phyloP scores from a whole-genome alignment of 2,888 invertebrate species.

The Nemotelus pantherinus region DNA sequence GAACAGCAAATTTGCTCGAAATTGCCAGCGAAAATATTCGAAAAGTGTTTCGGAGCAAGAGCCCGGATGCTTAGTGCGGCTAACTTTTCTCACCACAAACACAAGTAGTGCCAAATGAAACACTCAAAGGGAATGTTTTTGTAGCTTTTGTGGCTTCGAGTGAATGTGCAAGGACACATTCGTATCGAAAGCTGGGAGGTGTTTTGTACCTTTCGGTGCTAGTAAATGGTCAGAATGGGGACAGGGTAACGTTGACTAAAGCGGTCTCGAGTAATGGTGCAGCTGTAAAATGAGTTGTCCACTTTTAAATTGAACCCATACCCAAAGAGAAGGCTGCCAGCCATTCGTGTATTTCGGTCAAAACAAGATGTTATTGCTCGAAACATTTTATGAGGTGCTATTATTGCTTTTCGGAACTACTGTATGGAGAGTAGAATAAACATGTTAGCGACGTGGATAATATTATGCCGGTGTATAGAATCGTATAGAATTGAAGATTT shows the following conservation, averaged over 20 bases:
- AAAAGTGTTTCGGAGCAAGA: conserved; percentile 35
- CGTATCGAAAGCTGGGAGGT: conserved; percentile 17
- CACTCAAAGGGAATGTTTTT: conserved; percentile 54
- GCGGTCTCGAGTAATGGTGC: neutral
- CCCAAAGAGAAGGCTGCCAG: neutral
- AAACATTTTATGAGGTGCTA: conserved; percentile 42
- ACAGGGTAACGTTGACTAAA: neutral
- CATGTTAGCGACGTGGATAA: too few relatives aligned
- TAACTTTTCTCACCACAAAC: conserved; percentile 45
- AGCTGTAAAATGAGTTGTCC: neutral
- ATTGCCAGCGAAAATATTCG: conserved; percentile 30
- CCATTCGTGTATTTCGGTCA: conserved; percentile 14
- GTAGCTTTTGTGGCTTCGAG: conserved; percentile 53
- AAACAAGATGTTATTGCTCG: conserved; percentile 42
- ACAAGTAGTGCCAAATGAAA: conserved; percentile 54
- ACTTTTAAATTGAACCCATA: conserved; percentile 23
- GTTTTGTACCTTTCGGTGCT: neutral
- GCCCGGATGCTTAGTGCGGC: conserved; percentile 30
- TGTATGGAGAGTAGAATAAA: too few relatives aligned
- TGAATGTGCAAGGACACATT: conserved; percentile 48
- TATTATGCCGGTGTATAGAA: too few relatives aligned
- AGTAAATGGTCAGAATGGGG: too few relatives aligned
- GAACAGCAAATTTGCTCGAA: conserved; percentile 24
- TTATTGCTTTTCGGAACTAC: conserved; percentile 37
- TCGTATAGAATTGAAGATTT: too few relatives aligned